A percentile compares a stretch with the other conserved stretches of the same genome.
These are phyloP conservation scores for Phengaris alcon DNA, from an alignment of 2,888 invertebrate genomes.

Conservation along the genomic window DNA sequence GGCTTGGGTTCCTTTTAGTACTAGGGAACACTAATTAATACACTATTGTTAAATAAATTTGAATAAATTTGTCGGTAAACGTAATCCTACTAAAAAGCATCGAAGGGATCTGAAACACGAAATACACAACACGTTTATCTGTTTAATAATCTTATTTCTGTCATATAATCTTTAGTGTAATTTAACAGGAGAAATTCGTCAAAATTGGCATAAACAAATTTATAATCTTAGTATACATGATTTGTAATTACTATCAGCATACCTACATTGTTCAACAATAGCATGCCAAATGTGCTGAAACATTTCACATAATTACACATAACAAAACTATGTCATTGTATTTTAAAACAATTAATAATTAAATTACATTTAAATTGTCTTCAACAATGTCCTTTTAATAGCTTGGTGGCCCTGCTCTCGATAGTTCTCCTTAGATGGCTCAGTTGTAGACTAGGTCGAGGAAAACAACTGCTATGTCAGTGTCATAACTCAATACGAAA, in stretches of 20 bases:
- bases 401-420: slow-evolving; percentile 76
- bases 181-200: not conserved
- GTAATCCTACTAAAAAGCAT: too few species aligned
- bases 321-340: slow-evolving; percentile 23
- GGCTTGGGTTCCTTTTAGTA: too few species aligned
- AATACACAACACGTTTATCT: too few species aligned
- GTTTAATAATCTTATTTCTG: too few species aligned
- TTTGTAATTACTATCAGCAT: not conserved
- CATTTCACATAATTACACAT: slow-evolving; percentile 28
- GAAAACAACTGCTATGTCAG: slow-evolving; percentile 74
- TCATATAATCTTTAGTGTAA: not conserved
- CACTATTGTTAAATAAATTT: too few species aligned
- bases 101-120: too few species aligned
- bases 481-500: slow-evolving; percentile 63
- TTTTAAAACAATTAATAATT: slow-evolving; percentile 33
- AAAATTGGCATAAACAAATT: not conserved
- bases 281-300: slow-evolving; percentile 20
- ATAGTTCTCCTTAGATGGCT: slow-evolving; percentile 78
- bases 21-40: too few species aligned
- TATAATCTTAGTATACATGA: not conserved
- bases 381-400: slow-evolving; percentile 67
- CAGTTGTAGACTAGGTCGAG: slow-evolving; percentile 77
- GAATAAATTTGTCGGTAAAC: too few species aligned
- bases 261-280: slow-evolving; percentile 1
- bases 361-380: slow-evolving; percentile 51